phyloP scores from a whole-genome alignment of 1,140 invertebrate species.

The Eupeodes corollae region DNA sequence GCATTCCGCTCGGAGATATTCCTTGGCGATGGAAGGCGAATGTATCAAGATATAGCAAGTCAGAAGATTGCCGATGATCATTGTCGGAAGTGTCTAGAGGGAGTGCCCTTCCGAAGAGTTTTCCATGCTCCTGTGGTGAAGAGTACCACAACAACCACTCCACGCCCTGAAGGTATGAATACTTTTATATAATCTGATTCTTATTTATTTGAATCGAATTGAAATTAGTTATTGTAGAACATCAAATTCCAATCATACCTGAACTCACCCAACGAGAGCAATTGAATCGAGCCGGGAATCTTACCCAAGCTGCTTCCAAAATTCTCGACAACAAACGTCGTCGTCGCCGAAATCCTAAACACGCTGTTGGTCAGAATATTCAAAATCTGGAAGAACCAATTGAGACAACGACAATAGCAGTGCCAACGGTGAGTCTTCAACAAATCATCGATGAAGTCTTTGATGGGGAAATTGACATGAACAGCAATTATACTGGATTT shows the following conservation, averaged over 20 bases:
- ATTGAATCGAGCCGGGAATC: slow-evolving; percentile 19
- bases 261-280: slow-evolving; percentile 15
- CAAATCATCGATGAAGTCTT: slow-evolving; percentile 31
- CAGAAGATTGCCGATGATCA: slow-evolving; percentile 19
- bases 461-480: slow-evolving; percentile 62
- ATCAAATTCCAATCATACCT: background rate
- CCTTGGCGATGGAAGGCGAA: slow-evolving; percentile 48
- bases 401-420: background rate
- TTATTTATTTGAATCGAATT: too few species aligned
- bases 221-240: background rate
- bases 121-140: background rate
- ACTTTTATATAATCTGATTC: too few species aligned
- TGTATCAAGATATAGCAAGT: slow-evolving; percentile 12
- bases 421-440: slow-evolving; percentile 4
- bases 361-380: slow-evolving; percentile 3
- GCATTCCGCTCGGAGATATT: slow-evolving; percentile 49
- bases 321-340: slow-evolving; percentile 21
- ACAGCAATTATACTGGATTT: slow-evolving; percentile 71
- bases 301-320: slow-evolving; percentile 27
- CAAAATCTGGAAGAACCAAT: background rate
- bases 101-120: slow-evolving; percentile 10
- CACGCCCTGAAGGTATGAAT: too few species aligned
- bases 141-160: slow-evolving; percentile 1
- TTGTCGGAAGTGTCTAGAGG: slow-evolving; percentile 23
- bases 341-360: slow-evolving; percentile 18